These are phyloP conservation scores for Dallia pectoralis DNA, from an alignment of 2,797 vertebrate species.

Conservation along the genomic window DNA sequence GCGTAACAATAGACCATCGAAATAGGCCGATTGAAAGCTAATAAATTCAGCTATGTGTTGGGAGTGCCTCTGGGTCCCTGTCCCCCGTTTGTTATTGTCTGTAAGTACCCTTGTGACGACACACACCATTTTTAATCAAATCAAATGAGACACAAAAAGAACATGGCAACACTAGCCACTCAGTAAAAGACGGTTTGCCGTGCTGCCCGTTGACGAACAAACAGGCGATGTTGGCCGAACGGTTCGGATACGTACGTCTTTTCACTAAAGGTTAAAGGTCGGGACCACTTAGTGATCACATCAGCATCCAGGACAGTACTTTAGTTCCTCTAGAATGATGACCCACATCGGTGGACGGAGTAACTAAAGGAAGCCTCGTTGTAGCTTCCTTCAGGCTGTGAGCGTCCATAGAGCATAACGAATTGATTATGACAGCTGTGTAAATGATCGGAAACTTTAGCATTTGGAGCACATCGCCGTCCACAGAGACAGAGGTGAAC, in stretches of 20 bases:
- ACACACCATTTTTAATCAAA: not conserved
- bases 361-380: slow-evolving; percentile 8
- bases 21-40: not conserved
- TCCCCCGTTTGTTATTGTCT: not conserved
- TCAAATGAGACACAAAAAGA: not conserved
- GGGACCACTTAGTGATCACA: not conserved
- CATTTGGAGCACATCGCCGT: slow-evolving; percentile 19
- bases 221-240: not conserved
- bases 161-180: not conserved
- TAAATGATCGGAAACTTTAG: slow-evolving; percentile 40
- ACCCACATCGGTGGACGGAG: slow-evolving; percentile 7
- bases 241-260: not conserved
- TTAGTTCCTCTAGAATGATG: not conserved
- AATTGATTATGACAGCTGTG: slow-evolving; percentile 30
- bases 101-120: not conserved
- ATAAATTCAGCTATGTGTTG: not conserved
- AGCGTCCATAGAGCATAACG: slow-evolving; percentile 33
- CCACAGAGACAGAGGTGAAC: not conserved
- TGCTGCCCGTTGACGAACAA: not conserved
- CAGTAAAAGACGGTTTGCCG: not conserved
- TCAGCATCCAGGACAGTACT: not conserved
- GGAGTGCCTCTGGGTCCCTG: not conserved
- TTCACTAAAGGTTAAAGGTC: not conserved
- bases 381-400: slow-evolving; percentile 25
- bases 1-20: slow-evolving; percentile 4